A percentile compares a stretch with the other conserved stretches of the same genome.
Evolutionary conservation across 2,888 invertebrate species (phyloP).

Genomic region (Megamerina dolium): DNA sequence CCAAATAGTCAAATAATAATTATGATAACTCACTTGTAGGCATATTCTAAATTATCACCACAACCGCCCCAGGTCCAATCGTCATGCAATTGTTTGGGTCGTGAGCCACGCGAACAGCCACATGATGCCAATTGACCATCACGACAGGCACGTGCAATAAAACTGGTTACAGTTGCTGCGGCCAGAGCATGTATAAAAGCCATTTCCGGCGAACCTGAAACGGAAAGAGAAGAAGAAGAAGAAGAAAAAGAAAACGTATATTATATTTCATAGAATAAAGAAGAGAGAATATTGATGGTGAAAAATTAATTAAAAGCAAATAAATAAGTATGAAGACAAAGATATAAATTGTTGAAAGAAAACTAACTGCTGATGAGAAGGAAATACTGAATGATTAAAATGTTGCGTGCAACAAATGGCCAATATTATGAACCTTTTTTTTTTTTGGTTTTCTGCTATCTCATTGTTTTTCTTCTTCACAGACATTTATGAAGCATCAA

Average conservation of each 20-base stretch:
- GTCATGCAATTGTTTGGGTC: conserved; percentile 76
- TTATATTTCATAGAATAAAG: too few species aligned
- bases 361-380: too few species aligned
- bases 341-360: neutral
- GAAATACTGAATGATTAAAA: too few species aligned
- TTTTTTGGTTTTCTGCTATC: too few species aligned
- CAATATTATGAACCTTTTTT: too few species aligned
- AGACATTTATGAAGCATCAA: too few species aligned
- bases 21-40: conserved; percentile 87
- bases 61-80: conserved; percentile 99
- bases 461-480: too few species aligned
- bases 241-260: too few species aligned
- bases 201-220: conserved; percentile 73
- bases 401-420: neutral
- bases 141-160: conserved; percentile 83
- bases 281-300: too few species aligned
- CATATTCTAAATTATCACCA: conserved; percentile 94
- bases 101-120: conserved; percentile 75
- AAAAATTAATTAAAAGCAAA: too few species aligned
- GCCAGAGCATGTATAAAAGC: conserved; percentile 89
- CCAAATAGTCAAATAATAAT: too few species aligned
- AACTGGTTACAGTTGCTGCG: conserved; percentile 81
- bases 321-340: too few species aligned
- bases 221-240: neutral
- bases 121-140: conserved; percentile 87